phyloP scores from a whole-genome alignment of 2,113 vertebrate genomes.

The Potamarius usumacintae region DNA sequence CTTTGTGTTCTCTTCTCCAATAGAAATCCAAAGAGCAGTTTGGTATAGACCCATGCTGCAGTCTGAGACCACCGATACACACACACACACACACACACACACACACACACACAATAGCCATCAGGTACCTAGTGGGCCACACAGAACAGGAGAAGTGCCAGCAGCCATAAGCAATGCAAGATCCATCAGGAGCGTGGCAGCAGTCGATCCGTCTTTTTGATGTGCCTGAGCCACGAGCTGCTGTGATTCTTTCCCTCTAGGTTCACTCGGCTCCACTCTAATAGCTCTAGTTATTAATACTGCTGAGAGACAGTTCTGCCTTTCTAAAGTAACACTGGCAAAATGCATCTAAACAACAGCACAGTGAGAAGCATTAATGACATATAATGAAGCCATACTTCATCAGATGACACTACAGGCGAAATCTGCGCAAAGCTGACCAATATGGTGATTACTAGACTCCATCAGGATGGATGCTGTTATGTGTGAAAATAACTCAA shows the following conservation, averaged over 20 bases:
- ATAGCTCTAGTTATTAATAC: slow-evolving; percentile 39
- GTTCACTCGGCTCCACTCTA: slow-evolving; percentile 36
- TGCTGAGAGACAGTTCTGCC: slow-evolving; percentile 16
- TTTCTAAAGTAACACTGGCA: slow-evolving; percentile 9
- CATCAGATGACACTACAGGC: slow-evolving; percentile 25
- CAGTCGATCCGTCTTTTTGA: slow-evolving; percentile 36
- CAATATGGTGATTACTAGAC: background rate
- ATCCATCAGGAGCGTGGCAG: slow-evolving; percentile 43
- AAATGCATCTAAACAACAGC: slow-evolving; percentile 27
- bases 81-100: slow-evolving; percentile 33
- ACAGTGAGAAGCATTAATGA: slow-evolving; percentile 17
- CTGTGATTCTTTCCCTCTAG: slow-evolving; percentile 40
- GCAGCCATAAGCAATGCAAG: slow-evolving; percentile 22
- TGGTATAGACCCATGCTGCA: slow-evolving; percentile 37
- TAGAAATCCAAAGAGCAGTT: slow-evolving; percentile 38
- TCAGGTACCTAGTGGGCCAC: background rate
- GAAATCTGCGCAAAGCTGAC: background rate
- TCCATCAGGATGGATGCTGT: background rate
- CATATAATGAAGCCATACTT: slow-evolving; percentile 19
- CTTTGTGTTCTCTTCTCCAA: slow-evolving; percentile 63
- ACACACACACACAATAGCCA: background rate
- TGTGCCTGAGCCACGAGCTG: slow-evolving; percentile 26
- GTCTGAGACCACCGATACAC: slow-evolving; percentile 12
- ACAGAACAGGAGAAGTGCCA: slow-evolving; percentile 33
- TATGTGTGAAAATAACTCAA: slow-evolving; percentile 19